Evolutionary conservation across 2,888 invertebrate species (phyloP).

Genomic region (Busseola fusca): DNA sequence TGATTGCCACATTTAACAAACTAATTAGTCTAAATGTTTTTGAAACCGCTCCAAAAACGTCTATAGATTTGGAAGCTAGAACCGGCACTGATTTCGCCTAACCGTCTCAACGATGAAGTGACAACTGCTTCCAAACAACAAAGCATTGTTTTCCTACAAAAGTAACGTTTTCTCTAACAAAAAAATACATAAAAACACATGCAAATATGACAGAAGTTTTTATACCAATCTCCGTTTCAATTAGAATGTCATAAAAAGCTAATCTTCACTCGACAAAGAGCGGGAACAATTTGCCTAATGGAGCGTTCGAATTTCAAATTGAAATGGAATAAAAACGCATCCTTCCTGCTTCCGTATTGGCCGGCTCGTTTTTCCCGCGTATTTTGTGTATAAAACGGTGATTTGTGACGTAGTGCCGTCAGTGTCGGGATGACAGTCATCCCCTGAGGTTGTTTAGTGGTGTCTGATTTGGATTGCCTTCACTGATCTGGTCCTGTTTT

Average conservation of each 20-base stretch:
- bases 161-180: constrained; percentile 31
- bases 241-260: constrained; percentile 64
- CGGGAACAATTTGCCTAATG: constrained; percentile 82
- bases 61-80: constrained; percentile 3
- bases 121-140: constrained; percentile 40
- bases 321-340: constrained; percentile 77
- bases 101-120: constrained; percentile 11
- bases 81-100: constrained; percentile 27
- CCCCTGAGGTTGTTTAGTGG: constrained; percentile 67
- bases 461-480: constrained; percentile 56
- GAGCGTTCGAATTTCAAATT: constrained; percentile 81
- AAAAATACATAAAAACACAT: constrained; percentile 45
- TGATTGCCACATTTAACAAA: constrained; percentile 8
- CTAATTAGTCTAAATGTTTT: constrained; percentile 14
- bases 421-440: constrained; percentile 75
- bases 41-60: constrained; percentile 28
- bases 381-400: constrained; percentile 73
- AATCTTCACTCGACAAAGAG: constrained; percentile 75
- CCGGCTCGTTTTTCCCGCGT: constrained; percentile 75
- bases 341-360: constrained; percentile 85
- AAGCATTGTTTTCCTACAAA: constrained; percentile 52
- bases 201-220: constrained; percentile 52
- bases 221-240: constrained; percentile 45
- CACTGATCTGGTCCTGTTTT: constrained; percentile 47
- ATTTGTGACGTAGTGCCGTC: constrained; percentile 61